phyloP scores from a whole-genome alignment of 37 sponge, comb jelly and placozoan genomes.

The Bolinopsis microptera region DNA sequence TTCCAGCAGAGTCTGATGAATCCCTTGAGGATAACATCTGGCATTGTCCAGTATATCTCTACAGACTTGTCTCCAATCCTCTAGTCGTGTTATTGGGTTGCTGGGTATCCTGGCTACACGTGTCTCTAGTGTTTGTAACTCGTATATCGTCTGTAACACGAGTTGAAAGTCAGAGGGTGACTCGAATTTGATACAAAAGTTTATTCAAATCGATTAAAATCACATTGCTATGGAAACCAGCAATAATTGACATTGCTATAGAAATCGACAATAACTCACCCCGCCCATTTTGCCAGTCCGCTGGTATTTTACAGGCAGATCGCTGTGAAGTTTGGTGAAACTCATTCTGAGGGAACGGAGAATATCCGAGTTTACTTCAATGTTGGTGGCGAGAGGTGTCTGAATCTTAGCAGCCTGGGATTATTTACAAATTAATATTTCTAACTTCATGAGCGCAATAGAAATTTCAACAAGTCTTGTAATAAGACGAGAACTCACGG shows the following conservation, averaged over 20 bases:
- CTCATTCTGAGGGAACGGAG: neutral
- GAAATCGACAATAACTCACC: no score
- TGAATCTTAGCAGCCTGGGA: neutral
- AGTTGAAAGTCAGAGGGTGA: no score
- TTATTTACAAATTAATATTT: no score
- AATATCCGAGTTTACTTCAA: slow-evolving; percentile 17
- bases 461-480: no score
- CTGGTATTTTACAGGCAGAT: neutral
- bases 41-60: neutral
- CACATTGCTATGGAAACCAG: no score
- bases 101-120: neutral
- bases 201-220: no score
- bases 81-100: neutral
- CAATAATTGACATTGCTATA: no score
- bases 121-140: neutral
- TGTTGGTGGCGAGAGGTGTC: neutral
- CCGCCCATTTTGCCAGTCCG: no score
- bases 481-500: no score
- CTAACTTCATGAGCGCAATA: no score
- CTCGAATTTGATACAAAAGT: no score
- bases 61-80: neutral
- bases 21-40: neutral
- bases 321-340: neutral
- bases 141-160: slow-evolving; percentile 27
- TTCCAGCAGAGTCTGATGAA: neutral